Evolutionary conservation across 2,113 vertebrate species (phyloP), one percentile per base, ranked within the genome.

Genomic region (Rhinichthys klamathensis): DNA sequence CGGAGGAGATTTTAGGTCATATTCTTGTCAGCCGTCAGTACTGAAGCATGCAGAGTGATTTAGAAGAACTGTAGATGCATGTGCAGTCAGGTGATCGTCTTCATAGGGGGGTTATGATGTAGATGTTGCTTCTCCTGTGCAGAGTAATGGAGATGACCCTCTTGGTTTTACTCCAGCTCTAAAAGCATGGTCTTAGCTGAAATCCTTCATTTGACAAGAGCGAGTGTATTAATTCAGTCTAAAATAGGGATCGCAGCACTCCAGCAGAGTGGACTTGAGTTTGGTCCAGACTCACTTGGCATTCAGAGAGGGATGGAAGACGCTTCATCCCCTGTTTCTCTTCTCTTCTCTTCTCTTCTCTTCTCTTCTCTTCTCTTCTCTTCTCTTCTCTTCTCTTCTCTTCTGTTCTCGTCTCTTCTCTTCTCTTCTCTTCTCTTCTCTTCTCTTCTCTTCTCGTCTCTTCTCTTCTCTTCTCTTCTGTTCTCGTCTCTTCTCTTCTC

Each of bases 181-280:
- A 61, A 61, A 79, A 79, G 76, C 76, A 79, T 16, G 12, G 23
- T 25, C 61, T 79, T 61, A 12, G 54, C 54, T 38, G 18, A 56
- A 58, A 38, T 6, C 51, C 30, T 58, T 18, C 54, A 79, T 41
- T 35, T 79, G 75, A 56, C 51, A 38, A 79, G 76, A 41, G 54
- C 6, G 54, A 79, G 76, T 78, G 35, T 63, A 80, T 63, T 80
- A 63, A 80, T 80, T 80, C 77, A 46, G 77, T 80, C 77, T 80
- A 46, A 63, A 80, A 80, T 23, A 63, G 77, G 77, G 35, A 80
- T 18, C 7, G 77, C 77, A 44, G 77, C 77, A 80, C 77, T 80
- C 60, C 15, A 44, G 77, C n/a, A 0, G 23, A 80, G 77, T 80
- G n/a, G 77, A 63, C 56, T 80, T 80, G 77, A 44, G 58, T 44